Evolutionary conservation across 2,113 vertebrate species (phyloP).

Genomic region (Pagrus major): DNA sequence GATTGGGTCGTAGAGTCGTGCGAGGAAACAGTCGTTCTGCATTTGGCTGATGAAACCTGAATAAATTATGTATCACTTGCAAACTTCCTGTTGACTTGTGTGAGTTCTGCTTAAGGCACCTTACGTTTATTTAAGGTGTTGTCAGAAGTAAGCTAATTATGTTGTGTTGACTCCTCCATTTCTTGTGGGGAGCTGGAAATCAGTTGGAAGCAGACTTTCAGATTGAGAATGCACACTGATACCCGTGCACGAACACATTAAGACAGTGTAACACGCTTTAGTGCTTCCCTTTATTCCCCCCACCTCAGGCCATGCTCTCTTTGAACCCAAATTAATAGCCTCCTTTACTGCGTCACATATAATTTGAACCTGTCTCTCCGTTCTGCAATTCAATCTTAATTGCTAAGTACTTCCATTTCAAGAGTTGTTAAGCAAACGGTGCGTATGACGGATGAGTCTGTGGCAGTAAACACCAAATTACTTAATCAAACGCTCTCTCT

Average conservation of each 20-base stretch:
- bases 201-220: not conserved
- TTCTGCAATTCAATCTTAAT: slow-evolving; percentile 70
- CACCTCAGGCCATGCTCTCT: slow-evolving; percentile 55
- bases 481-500: slow-evolving; percentile 49
- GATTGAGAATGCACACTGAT: slow-evolving; percentile 3
- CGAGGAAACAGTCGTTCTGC: slow-evolving; percentile 7
- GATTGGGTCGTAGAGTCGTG: slow-evolving; percentile 13
- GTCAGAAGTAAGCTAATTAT: slow-evolving; percentile 26
- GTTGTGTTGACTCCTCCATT: slow-evolving; percentile 18
- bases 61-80: slow-evolving; percentile 49
- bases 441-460: slow-evolving; percentile 63
- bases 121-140: slow-evolving; percentile 43
- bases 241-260: slow-evolving; percentile 7
- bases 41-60: slow-evolving; percentile 37
- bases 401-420: slow-evolving; percentile 74
- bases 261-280: slow-evolving; percentile 36
- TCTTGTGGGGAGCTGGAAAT: slow-evolving; percentile 11
- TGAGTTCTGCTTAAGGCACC: slow-evolving; percentile 10
- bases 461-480: slow-evolving; percentile 69
- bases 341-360: slow-evolving; percentile 66
- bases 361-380: slow-evolving; percentile 67
- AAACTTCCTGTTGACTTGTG: slow-evolving; percentile 18
- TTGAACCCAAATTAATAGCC: slow-evolving; percentile 75
- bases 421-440: slow-evolving; percentile 72
- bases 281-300: slow-evolving; percentile 39